Base-by-base conservation (phyloP, 2,113 vertebrate genomes). In the Mormoops blainvillei region DNA sequence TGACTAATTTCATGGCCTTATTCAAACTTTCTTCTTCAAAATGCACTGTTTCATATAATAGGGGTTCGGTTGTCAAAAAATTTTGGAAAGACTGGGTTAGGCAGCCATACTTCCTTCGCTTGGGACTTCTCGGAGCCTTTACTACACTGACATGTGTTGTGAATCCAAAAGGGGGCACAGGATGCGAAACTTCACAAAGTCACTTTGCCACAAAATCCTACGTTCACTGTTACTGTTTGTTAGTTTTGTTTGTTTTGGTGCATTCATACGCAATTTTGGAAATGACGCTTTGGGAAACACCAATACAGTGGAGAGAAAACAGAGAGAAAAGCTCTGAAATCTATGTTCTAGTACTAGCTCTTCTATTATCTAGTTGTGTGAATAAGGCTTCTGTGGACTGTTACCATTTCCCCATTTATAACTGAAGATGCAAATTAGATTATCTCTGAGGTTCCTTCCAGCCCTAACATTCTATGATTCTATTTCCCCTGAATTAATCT, bases 401-500 rank as follows among this genome's bases (percentile, higher is more conserved):
- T 73, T 54, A 70, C 89, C 52, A 93, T 73, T 92, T 83, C 18
- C 36, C 56, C 56, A 93, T 56, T 91, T 94, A 61, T 87, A 96
- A 89, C 1, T 74, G 52, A 91, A 65, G n/a, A 31, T 13, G 43
- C 14, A 94, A 96, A 97, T 97, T 87, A 95, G 41, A 89, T 97
- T 36, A 92, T 33, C 18, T 78, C 68, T 63, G 56, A 87, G 56
- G 61, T 68, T 94, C 73, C 94, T 94, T 97, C 94, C 87, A 96
- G 77, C 38, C 84, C 31, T 63, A 95, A 93, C 56, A 36, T 94
- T 91, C 43, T n/a, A 28, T 92, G 88, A 96, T 95, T 96, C 56
- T 87, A 87, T 96, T 94, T 96, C 77, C 91, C 19, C 43, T 68
- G 76, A 94, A 84, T 89, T 84, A 92, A 97, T 50, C 48, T 87